Evolutionary conservation across 2,797 vertebrate species (phyloP), one percentile per base, ranked within the genome.

Genomic region (Taenioides sp.): DNA sequence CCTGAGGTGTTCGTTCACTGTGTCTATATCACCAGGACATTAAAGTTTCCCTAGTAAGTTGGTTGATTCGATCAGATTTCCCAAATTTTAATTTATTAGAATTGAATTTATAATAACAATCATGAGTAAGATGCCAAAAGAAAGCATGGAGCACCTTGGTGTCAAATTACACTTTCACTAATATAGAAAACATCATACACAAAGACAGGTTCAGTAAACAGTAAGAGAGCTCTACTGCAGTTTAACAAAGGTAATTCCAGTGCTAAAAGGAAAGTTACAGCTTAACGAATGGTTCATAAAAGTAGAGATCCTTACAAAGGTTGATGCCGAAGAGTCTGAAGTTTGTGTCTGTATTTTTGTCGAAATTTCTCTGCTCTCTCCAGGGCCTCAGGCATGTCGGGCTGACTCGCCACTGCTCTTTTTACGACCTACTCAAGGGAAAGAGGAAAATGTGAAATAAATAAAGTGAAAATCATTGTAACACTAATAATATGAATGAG

Each of bases 261-360:
- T 80, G 77, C 62, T 82, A 58, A 70, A 80, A 81, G 80, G 31
- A 27, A 72, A n/a, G 34, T 74, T 7, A 31, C 23, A 49, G 22
- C 6, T 16, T 12, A 65, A 50, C 28, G 40, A 40, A 69, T 28
- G 25, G 59, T 54, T 40, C 65, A 40, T 55, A 14, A 69, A 79
- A 37, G 34, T 9, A 37, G 20, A 57, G 60, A 17, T 50, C 84
- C 96, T 96, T 87, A 99, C 98, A 97, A 99, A 0, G 98, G 98
- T 89, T 99, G 98, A 23, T 97, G 94, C 3, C 97, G 92, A 60
- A 99, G 94, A 0, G 97, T 97, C 91, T 99, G 96, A 0, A 99
- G 95, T 87, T 99, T 99, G 75, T 97, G 94, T 90, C 95, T 86
- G 87, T 99, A 99, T 66, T 99, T 99, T 87, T 96, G 96, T 0